Percentiles rank a stretch among this genome's conserved stretches.
phyloP scores from a whole-genome alignment of 2,113 vertebrate species.

The Tragelaphus strepsiceros region DNA sequence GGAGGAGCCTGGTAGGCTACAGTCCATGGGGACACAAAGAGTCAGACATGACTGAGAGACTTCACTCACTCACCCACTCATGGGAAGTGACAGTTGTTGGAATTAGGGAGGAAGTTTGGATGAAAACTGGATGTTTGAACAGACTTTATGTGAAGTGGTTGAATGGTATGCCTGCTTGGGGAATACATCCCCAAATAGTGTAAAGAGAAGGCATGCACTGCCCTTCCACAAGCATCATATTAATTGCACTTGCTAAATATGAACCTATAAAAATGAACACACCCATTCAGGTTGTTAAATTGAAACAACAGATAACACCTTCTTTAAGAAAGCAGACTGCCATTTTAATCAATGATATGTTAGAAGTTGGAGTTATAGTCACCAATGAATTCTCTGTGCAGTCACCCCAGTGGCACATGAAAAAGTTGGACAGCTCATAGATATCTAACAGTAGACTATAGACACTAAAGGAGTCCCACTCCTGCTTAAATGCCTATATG shows the following conservation, averaged over 20 bases:
- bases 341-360: neutral
- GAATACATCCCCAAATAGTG: neutral
- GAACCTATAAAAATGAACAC: neutral
- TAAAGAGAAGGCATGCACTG: neutral
- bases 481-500: neutral
- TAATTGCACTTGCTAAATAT: neutral
- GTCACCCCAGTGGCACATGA: neutral
- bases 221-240: neutral
- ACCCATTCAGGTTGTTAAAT: neutral
- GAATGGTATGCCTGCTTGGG: neutral
- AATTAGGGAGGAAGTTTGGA: neutral
- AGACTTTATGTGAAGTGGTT: neutral
- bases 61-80: too few relatives aligned
- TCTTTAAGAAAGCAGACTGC: neutral
- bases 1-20: too few relatives aligned
- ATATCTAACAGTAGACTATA: neutral
- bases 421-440: neutral
- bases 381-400: neutral
- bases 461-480: neutral
- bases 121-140: neutral
- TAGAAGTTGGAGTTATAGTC: neutral
- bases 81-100: neutral
- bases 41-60: rapidly evolving
- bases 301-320: neutral
- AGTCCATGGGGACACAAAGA: too few relatives aligned